Base-by-base conservation (phyloP, 2,797 vertebrate genomes). In the Bradypodion ventrale region DNA sequence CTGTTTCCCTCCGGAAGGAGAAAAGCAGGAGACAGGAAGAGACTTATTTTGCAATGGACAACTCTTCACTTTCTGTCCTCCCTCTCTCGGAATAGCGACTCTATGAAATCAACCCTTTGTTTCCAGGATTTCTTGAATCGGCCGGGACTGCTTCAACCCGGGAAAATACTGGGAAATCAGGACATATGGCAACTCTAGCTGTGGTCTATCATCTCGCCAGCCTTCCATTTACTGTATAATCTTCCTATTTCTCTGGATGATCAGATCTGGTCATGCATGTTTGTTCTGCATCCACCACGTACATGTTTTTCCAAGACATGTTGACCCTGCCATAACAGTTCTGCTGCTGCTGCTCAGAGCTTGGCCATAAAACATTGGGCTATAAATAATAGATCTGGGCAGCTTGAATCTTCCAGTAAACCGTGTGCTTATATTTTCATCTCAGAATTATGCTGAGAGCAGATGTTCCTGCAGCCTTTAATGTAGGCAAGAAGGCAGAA, bases 351-450 rank as follows among this genome's bases (percentile, higher is more conserved):
- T 27, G 35, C 56, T 75, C 32, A 5, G 27, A 60, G 40, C 74
- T 40, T 49, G 23, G 65, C 74, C 65, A 81, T 76, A 85, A 77
- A 85, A 74, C 13, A 29, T 52, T 15, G 40, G 1, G 15, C 84
- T 82, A 77, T 85, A 82, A 85, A 85, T 85, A 85, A 85, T 85
- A 56, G 66, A 82, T 52, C 0, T 29, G 32, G 23, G 65, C 65
- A 40, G 66, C 73, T 35, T 16, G 69, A 52, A 0, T 77, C 84
- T 85, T 85, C 84, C 84, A 70, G 84, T 63, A 85, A 82, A 77
- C 32, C 32, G 10, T 37, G 66, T 52, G 46, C 70, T 77, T 52
- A 65, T 49, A 40, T 82, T 77, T 85, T 59, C 78, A 72, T 72
- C 73, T 6, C 40, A 6, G 56, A n/a, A 70, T 32, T 60, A 49